Percentiles rank a stretch among this genome's conserved stretches.
Conservation (phyloP, 2,113 vertebrate genomes). For the Taurulus bubalis region DNA sequence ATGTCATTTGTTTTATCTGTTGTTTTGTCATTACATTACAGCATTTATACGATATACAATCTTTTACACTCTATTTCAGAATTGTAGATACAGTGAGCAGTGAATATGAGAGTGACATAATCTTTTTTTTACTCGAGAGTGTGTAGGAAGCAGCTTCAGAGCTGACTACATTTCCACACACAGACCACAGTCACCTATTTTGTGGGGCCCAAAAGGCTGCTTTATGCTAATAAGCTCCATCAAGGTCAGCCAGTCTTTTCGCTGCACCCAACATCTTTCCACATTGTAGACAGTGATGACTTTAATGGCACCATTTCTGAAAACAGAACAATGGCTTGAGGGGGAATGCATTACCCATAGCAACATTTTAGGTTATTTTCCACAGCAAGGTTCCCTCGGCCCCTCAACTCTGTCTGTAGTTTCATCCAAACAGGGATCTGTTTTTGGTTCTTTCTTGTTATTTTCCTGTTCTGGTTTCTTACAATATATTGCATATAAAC, state of each 20-base stretch:
- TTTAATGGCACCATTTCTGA: slow-evolving; percentile 66
- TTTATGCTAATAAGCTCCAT: slow-evolving; percentile 77
- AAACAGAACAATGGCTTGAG: slow-evolving; percentile 61
- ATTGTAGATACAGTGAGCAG: not conserved
- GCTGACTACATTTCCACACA: slow-evolving; percentile 38
- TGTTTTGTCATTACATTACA: not conserved
- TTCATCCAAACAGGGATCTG: slow-evolving; percentile 28
- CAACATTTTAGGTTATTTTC: slow-evolving; percentile 53
- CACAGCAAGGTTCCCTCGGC: slow-evolving; percentile 45
- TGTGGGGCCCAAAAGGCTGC: slow-evolving; percentile 49
- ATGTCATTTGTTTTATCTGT: not conserved
- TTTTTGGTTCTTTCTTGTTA: not conserved
- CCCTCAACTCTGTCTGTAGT: slow-evolving; percentile 44
- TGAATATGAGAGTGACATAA: slow-evolving; percentile 18
- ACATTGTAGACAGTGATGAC: slow-evolving; percentile 68
- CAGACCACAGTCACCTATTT: slow-evolving; percentile 40
- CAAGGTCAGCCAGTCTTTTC: slow-evolving; percentile 75
- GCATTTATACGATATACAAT: not conserved
- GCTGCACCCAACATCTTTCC: slow-evolving; percentile 51
- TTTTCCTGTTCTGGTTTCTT: slow-evolving; percentile 16
- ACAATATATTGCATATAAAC: slow-evolving; percentile 15
- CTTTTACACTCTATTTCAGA: not conserved
- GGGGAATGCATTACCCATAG: slow-evolving; percentile 50
- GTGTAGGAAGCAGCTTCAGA: slow-evolving; percentile 39
- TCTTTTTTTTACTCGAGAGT: slow-evolving; percentile 26